Percentiles rank a stretch among this genome's conserved stretches.
Evolutionary conservation across 2,797 vertebrate genomes (phyloP).

Genomic region (Takifugu rubripes): DNA sequence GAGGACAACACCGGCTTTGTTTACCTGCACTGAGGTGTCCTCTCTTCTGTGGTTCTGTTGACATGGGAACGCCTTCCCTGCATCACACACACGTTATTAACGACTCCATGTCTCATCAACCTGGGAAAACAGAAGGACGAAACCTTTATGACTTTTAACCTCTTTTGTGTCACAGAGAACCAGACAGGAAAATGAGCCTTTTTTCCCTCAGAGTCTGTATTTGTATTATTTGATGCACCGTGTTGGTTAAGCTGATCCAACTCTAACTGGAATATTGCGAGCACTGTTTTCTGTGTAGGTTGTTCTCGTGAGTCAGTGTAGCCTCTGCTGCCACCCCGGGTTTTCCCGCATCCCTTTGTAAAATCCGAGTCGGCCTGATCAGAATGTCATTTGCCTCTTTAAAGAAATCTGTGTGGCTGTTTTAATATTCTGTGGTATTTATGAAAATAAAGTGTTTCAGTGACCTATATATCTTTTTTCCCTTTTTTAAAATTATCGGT

Average conservation of each 20-base stretch:
- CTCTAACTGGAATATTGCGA: slow-evolving; percentile 27
- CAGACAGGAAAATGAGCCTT: no score
- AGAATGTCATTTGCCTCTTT: slow-evolving; percentile 62
- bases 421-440: slow-evolving; percentile 77
- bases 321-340: slow-evolving; percentile 47
- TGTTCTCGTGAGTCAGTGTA: slow-evolving; percentile 41
- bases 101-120: no score
- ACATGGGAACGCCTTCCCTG: background rate
- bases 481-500: background rate
- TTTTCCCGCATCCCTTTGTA: slow-evolving; percentile 42
- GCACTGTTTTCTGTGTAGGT: slow-evolving; percentile 10
- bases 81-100: no score
- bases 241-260: background rate
- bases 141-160: no score
- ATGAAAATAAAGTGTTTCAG: slow-evolving; percentile 70
- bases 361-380: slow-evolving; percentile 49
- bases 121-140: no score
- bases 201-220: no score
- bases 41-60: slow-evolving; percentile 25
- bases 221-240: no score
- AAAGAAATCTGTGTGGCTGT: slow-evolving; percentile 66
- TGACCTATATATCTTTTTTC: slow-evolving; percentile 28
- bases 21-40: slow-evolving; percentile 42
- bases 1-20: slow-evolving; percentile 59
- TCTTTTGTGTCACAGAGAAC: no score